A percentile compares a stretch with the other conserved stretches of the same genome.
phyloP scores from a whole-genome alignment of 2,797 vertebrate genomes.

The Parauchenoglanis punctatus region DNA sequence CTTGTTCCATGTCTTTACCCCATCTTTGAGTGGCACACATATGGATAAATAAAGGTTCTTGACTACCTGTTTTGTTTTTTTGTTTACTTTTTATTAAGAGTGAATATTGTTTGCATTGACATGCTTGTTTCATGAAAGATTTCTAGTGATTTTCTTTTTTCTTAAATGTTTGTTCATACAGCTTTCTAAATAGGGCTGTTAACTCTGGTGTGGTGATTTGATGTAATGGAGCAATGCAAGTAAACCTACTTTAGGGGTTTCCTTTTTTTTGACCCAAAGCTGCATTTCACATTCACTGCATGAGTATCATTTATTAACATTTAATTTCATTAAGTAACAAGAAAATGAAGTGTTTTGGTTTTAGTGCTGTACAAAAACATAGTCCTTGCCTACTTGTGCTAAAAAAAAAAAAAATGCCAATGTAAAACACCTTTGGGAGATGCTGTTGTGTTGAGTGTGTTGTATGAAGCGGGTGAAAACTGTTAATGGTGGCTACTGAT shows the following conservation, averaged over 20 bases:
- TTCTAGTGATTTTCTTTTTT: neutral
- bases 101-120: neutral
- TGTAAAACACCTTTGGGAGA: neutral
- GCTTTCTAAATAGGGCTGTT: neutral
- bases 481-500: neutral
- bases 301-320: neutral
- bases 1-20: conserved; percentile 76
- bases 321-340: too few relatives aligned
- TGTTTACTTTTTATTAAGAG: neutral
- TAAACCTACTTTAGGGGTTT: neutral
- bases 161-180: neutral
- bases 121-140: neutral
- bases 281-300: too few relatives aligned
- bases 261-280: neutral
- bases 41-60: conserved; percentile 87
- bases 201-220: neutral
- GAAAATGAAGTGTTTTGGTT: neutral
- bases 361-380: neutral
- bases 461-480: neutral
- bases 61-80: conserved; percentile 70
- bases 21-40: conserved; percentile 78
- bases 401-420: too few relatives aligned
- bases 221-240: neutral
- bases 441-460: neutral
- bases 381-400: neutral